These are phyloP conservation scores for Hydrolagus affinis DNA, from an alignment of 2,113 vertebrate genomes.

Conservation along the genomic window DNA sequence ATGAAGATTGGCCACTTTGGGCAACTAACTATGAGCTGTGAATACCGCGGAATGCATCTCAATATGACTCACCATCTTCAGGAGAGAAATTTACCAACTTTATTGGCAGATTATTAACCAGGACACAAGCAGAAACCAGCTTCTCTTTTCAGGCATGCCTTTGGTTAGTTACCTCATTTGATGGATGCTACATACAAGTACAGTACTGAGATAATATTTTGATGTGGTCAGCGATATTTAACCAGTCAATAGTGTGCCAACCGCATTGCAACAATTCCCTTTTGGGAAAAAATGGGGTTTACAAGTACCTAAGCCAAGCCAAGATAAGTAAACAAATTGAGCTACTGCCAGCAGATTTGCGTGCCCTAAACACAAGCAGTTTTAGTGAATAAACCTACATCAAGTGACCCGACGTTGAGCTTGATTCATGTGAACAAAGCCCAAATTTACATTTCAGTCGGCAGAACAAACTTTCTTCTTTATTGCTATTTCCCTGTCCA, in stretches of 20 bases:
- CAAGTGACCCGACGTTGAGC: conserved; percentile 24
- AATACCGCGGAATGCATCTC: too few species aligned
- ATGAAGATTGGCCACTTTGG: too few species aligned
- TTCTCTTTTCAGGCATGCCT: too few species aligned
- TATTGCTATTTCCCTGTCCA: conserved; percentile 36
- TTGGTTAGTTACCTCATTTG: too few species aligned
- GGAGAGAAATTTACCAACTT: too few species aligned
- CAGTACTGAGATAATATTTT: too few species aligned
- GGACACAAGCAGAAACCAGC: too few species aligned
- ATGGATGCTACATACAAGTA: too few species aligned
- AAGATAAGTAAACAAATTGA: neutral
- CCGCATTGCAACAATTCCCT: neutral
- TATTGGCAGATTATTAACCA: too few species aligned
- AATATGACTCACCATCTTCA: too few species aligned
- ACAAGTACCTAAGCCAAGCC: neutral
- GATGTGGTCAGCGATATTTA: neutral
- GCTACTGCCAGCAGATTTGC: neutral
- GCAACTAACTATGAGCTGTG: too few species aligned
- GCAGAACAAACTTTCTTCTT: conserved; percentile 36
- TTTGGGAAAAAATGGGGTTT: neutral
- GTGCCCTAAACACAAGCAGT: conserved; percentile 29
- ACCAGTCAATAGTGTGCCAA: neutral
- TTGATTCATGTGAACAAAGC: conserved; percentile 33
- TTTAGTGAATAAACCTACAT: conserved; percentile 29
- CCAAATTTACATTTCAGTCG: conserved; percentile 36